These are phyloP conservation scores for Pollenia griseotomentosa DNA, from an alignment of 2,888 invertebrate species.

Conservation along the genomic window DNA sequence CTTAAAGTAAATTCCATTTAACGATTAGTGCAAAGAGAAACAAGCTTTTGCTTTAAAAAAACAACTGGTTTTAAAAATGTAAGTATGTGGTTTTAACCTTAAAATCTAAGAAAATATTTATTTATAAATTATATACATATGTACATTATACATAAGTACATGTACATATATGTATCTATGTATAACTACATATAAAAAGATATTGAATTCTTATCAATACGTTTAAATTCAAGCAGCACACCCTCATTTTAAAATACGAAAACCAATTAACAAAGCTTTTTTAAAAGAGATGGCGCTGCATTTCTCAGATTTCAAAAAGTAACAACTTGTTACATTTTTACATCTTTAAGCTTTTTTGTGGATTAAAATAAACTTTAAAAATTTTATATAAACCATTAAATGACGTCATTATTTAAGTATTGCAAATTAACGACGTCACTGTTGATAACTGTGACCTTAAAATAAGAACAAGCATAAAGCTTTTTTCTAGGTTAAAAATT, in stretches of 20 bases:
- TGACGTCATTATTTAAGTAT: slow-evolving; percentile 50
- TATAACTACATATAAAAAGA: no score
- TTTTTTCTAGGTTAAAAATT: not conserved
- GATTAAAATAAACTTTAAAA: no score
- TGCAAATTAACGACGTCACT: slow-evolving; percentile 66
- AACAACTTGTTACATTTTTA: slow-evolving; percentile 64
- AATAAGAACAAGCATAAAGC: not conserved
- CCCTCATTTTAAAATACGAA: not conserved
- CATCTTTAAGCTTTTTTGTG: not conserved
- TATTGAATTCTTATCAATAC: no score
- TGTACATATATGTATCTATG: no score
- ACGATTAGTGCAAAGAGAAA: not conserved
- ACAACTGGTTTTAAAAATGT: not conserved
- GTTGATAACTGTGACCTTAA: not conserved
- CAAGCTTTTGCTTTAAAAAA: slow-evolving; percentile 24
- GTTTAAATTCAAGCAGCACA: no score
- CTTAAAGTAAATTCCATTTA: no score
- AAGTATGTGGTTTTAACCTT: not conserved
- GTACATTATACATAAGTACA: no score
- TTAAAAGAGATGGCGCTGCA: slow-evolving; percentile 35
- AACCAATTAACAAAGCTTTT: no score
- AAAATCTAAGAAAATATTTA: not conserved
- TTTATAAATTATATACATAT: no score
- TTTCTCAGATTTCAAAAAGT: not conserved
- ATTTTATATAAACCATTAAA: not conserved